Conservation (phyloP, 2,797 vertebrate species). For the Prunella strophiata region DNA sequence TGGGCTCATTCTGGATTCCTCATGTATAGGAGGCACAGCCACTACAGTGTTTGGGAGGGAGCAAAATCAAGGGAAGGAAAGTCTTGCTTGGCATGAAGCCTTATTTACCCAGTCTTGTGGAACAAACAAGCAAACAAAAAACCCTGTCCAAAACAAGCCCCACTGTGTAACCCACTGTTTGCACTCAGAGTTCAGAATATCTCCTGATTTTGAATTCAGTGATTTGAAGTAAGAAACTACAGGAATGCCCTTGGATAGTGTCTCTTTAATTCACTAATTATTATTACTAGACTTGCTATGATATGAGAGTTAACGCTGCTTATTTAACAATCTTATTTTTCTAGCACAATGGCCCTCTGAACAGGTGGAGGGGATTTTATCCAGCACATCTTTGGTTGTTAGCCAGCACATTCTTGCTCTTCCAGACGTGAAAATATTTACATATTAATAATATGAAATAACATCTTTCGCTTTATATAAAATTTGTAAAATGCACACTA, state of each 20-base stretch:
- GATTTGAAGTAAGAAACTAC: neutral
- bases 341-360: neutral
- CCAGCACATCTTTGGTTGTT: slow-evolving; percentile 55
- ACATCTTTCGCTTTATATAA: neutral
- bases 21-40: neutral
- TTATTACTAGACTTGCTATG: neutral
- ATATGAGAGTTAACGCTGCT: neutral
- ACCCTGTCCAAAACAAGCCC: slow-evolving; percentile 14
- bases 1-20: slow-evolving; percentile 44
- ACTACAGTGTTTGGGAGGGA: neutral
- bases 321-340: slow-evolving; percentile 18
- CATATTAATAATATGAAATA: slow-evolving; percentile 9
- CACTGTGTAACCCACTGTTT: slow-evolving; percentile 26
- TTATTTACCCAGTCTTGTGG: slow-evolving; percentile 20
- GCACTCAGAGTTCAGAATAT: neutral
- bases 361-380: slow-evolving; percentile 58
- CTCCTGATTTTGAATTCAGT: neutral
- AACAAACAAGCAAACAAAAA: slow-evolving; percentile 57
- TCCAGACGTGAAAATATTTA: slow-evolving; percentile 56
- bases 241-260: neutral
- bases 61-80: neutral
- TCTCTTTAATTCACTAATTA: neutral
- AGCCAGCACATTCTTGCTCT: slow-evolving; percentile 62
- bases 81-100: slow-evolving; percentile 7
- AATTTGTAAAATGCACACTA: neutral